Conservation (phyloP, 2,113 vertebrate species). For the Coptodon bakossiorum region DNA sequence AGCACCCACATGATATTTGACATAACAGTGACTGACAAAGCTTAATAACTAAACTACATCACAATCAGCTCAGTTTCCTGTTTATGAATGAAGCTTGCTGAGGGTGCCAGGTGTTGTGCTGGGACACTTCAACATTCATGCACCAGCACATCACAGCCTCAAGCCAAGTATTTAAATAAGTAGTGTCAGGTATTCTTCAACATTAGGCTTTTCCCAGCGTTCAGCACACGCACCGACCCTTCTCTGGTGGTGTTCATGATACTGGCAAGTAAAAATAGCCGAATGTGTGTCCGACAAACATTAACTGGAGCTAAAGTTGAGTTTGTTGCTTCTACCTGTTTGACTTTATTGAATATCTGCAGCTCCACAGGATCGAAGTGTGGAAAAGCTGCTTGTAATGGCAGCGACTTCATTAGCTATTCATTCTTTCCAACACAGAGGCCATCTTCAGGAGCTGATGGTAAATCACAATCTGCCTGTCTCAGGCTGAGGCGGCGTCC, state of each 20-base stretch:
- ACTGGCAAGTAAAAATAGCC: background rate
- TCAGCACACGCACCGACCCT: background rate
- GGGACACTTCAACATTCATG: background rate
- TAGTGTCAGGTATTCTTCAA: background rate
- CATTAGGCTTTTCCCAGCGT: background rate
- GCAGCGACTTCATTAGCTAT: background rate
- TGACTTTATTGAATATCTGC: background rate
- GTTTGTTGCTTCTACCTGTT: background rate
- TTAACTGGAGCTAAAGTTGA: background rate
- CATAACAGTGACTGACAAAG: background rate
- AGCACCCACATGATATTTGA: background rate
- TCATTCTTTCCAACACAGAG: background rate
- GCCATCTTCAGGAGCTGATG: background rate
- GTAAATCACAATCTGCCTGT: background rate
- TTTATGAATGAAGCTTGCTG: background rate
- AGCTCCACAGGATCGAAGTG: background rate
- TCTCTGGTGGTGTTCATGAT: background rate
- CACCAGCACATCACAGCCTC: background rate
- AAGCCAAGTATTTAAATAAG: background rate
- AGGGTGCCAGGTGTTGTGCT: background rate
- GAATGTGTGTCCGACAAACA: background rate
- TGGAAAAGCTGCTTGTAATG: background rate
- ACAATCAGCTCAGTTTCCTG: background rate
- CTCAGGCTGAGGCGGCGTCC: background rate
- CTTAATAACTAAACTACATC: background rate